Evolutionary conservation across 2,797 vertebrate species (phyloP), one percentile per base, ranked within the genome.

Genomic region (Urophycis tenuis): DNA sequence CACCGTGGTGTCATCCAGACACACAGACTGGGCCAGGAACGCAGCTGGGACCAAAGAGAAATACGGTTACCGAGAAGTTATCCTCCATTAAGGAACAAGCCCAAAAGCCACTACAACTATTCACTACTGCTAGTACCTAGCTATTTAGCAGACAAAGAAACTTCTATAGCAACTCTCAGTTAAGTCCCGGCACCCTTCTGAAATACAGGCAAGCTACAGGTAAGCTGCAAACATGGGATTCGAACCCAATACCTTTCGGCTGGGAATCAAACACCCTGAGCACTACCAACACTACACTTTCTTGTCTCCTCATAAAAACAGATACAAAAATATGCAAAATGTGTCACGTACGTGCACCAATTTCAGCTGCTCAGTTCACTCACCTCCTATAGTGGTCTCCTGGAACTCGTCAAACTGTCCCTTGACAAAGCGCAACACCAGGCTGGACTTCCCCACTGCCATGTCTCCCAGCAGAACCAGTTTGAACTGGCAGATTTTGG

Each of bases 401-500:
- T 95, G 94, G 86, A 94, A 95, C 87, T 95, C 94, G 19, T 95
- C 94, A 53, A 95, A 95, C 83, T 95, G 94, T 17, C 94, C 94
- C 82, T 95, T 95, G 83, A 95, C 94, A 4, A 95, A 95, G 41
- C 94, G 93, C 76, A 95, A 90, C 77, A 95, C 94, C 80, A 95
- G 88, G 86, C 94, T 95, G 83, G 94, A 95, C 87, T 95, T 95
- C 81, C 94, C 94, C 69, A 95, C 94, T 0, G 94, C 94, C 93
- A 95, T 95, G 90, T 95, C 94, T 0, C 94, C 94, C 74, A 95
- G 90, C 79, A 95, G 83, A 84, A 95, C 94, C 87, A 95, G 82
- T 79, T 95, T 95, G 83, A 95, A 95, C 90, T 95, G 94, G 88
- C 94, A 95, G 85, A 95, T 95, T 90, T 95, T 95, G 83, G 94